Evolutionary conservation across 2,797 vertebrate species (phyloP).

Genomic region (Scomberomorus guttatus): DNA sequence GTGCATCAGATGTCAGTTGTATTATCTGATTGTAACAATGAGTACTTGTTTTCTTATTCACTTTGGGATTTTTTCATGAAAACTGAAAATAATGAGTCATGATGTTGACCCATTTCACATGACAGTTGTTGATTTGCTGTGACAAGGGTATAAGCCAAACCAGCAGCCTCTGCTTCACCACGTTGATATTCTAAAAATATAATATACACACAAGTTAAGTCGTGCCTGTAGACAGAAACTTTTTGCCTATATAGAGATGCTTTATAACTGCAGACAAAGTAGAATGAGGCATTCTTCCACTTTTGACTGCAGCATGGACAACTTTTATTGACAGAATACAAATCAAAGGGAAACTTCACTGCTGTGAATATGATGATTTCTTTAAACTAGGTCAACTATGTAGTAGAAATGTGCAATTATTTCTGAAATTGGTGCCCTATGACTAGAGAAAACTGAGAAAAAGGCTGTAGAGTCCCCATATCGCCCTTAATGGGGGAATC

Average conservation of each 20-base stretch:
- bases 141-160: not conserved
- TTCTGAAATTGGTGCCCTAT: too few relatives aligned
- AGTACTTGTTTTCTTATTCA: not conserved
- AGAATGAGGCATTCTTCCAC: not conserved
- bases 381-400: too few relatives aligned
- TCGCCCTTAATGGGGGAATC: too few relatives aligned
- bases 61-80: not conserved
- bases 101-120: not conserved
- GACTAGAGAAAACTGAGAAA: too few relatives aligned
- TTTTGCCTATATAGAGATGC: not conserved
- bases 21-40: not conserved
- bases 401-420: too few relatives aligned
- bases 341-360: not conserved
- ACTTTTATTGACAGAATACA: not conserved
- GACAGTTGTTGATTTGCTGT: not conserved
- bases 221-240: not conserved
- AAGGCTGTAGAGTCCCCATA: too few relatives aligned
- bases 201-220: not conserved
- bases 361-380: too few relatives aligned
- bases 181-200: not conserved
- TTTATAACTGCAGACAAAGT: not conserved
- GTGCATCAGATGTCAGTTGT: not conserved
- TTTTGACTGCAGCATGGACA: slow-evolving; percentile 13
- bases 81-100: not conserved
- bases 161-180: not conserved